A percentile compares a stretch with the other conserved stretches of the same genome.
phyloP scores from a whole-genome alignment of 2,888 invertebrate genomes.

The Mythimna impura region DNA sequence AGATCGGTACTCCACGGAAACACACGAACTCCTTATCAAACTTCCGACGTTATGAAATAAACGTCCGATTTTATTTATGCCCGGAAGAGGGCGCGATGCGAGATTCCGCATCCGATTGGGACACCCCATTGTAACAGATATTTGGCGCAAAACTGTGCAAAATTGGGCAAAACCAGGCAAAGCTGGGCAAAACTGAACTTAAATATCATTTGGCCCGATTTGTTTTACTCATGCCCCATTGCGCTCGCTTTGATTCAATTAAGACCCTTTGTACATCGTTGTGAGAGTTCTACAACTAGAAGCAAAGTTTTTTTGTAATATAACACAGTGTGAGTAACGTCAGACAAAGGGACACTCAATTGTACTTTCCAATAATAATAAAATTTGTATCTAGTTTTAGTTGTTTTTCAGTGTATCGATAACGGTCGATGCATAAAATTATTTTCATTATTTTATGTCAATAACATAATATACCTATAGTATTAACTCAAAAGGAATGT shows the following conservation, averaged over 20 bases:
- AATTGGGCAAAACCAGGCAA: not conserved
- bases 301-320: conserved; percentile 27
- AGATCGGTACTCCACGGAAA: conserved; percentile 65
- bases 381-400: not conserved
- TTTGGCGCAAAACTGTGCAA: conserved; percentile 73
- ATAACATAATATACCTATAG: not conserved
- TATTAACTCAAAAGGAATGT: not conserved
- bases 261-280: conserved; percentile 61
- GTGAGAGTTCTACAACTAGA: conserved; percentile 38
- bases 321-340: conserved; percentile 28
- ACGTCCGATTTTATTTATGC: conserved; percentile 86
- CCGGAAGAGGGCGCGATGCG: conserved; percentile 82
- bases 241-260: conserved; percentile 71
- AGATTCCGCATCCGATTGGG: conserved; percentile 83
- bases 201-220: conserved; percentile 84
- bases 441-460: not conserved
- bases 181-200: conserved; percentile 67
- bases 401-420: not conserved
- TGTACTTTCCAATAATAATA: conserved; percentile 3
- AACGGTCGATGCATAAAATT: not conserved
- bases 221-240: conserved; percentile 80
- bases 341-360: conserved; percentile 29
- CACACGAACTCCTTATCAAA: conserved; percentile 81
- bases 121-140: conserved; percentile 84
- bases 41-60: conserved; percentile 87